phyloP scores from a whole-genome alignment of 1,140 invertebrate genomes.

The Plectrocnemia conspersa region DNA sequence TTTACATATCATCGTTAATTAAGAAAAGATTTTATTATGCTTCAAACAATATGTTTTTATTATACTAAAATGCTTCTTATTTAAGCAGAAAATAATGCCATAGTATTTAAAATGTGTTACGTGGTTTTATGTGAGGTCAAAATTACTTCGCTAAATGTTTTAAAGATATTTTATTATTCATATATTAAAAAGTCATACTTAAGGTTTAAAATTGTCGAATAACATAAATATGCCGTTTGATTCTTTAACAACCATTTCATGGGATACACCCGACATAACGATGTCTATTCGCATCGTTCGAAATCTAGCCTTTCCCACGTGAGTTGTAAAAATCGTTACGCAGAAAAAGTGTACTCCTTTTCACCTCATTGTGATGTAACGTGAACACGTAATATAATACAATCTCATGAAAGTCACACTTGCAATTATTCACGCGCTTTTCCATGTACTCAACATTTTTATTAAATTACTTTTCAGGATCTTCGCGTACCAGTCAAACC shows the following conservation, averaged over 20 bases:
- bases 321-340: conserved; percentile 26
- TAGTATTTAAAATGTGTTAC: too few species aligned
- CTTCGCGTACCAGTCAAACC: conserved; percentile 18
- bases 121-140: too few species aligned
- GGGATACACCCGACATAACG: conserved; percentile 29
- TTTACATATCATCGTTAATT: too few species aligned
- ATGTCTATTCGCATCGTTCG: conserved; percentile 18
- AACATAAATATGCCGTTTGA: neutral
- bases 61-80: too few species aligned
- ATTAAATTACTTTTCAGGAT: conserved; percentile 20
- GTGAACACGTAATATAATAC: neutral
- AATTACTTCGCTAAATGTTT: too few species aligned
- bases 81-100: too few species aligned
- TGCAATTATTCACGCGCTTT: neutral
- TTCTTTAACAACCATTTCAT: conserved; percentile 24
- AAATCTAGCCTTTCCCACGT: conserved; percentile 20
- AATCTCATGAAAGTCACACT: conserved; percentile 15
- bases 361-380: conserved; percentile 16
- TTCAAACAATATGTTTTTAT: too few species aligned
- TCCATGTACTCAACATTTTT: neutral
- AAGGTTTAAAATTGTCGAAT: too few species aligned
- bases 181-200: too few species aligned
- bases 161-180: too few species aligned
- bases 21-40: too few species aligned
- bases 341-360: conserved; percentile 32